These are phyloP conservation scores for Drosophila bunnanda DNA, from an alignment of 2,888 invertebrate species.

Conservation along the genomic window DNA sequence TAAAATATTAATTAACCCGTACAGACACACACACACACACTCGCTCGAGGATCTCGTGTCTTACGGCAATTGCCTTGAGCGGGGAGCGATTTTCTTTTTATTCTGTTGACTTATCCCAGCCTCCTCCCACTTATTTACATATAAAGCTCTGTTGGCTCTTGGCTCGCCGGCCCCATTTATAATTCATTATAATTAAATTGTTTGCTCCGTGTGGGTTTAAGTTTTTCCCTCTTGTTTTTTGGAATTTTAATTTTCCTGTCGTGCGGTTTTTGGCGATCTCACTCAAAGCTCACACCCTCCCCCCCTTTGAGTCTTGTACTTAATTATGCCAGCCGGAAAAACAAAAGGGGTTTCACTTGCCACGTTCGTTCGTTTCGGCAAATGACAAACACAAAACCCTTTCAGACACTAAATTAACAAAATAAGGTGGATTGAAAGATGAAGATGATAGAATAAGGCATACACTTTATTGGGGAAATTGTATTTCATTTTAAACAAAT, in stretches of 20 bases:
- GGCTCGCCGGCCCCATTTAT: conserved; percentile 63
- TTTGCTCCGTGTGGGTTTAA: conserved; percentile 57
- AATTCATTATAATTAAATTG: conserved; percentile 79
- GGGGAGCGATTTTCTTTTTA: conserved; percentile 44
- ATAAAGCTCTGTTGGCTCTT: conserved; percentile 39
- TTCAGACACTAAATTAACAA: conserved; percentile 58
- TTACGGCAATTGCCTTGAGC: conserved; percentile 49
- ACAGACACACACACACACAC: conserved; percentile 32
- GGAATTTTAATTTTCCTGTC: conserved; percentile 61
- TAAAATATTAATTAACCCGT: conserved; percentile 76
- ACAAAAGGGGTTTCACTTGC: conserved; percentile 46
- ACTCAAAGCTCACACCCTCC: conserved; percentile 9
- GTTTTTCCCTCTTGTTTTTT: conserved; percentile 40
- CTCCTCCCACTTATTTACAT: conserved; percentile 31
- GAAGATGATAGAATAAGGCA: conserved; percentile 1
- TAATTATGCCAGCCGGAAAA: conserved; percentile 71
- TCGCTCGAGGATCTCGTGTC: conserved; percentile 22
- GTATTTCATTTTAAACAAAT: not conserved
- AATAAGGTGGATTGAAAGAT: not conserved
- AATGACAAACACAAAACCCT: conserved; percentile 64
- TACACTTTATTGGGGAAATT: not conserved
- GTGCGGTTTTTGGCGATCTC: conserved; percentile 43
- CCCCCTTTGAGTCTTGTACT: conserved; percentile 48
- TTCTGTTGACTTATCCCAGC: conserved; percentile 39
- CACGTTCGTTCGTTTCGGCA: conserved; percentile 37